phyloP scores from a whole-genome alignment of 1,140 invertebrate genomes.

The Hestina assimilis region DNA sequence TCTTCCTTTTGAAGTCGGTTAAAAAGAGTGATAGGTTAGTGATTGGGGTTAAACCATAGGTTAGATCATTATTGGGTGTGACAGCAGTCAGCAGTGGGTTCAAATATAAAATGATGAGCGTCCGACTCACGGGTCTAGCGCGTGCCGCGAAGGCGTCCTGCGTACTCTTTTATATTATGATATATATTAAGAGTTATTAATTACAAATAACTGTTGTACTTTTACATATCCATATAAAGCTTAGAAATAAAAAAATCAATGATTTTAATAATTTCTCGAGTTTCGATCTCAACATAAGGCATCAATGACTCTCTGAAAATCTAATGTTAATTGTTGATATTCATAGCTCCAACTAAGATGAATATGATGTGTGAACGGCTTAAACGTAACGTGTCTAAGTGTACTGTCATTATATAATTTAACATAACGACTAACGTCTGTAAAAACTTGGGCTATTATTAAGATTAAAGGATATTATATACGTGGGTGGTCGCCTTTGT shows the following conservation, averaged over 20 bases:
- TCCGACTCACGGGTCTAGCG: conserved; percentile 31
- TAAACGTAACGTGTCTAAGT: too few species aligned
- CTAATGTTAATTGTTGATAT: too few species aligned
- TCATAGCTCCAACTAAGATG: too few species aligned
- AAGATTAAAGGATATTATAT: conserved; percentile 10
- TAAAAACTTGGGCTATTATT: conserved; percentile 1
- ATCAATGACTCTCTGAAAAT: too few species aligned
- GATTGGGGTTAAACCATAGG: conserved; percentile 70
- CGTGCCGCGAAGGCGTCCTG: conserved; percentile 41
- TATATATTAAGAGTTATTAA: too few species aligned
- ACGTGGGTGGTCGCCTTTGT: conserved; percentile 10
- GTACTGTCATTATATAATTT: too few species aligned
- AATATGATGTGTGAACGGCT: too few species aligned
- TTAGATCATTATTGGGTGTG: conserved; percentile 63
- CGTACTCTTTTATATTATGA: conserved; percentile 19
- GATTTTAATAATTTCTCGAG: too few species aligned
- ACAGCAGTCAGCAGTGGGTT: conserved; percentile 40
- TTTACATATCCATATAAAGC: too few species aligned
- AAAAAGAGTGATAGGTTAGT: conserved; percentile 43
- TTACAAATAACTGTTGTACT: too few species aligned
- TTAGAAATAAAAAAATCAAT: too few species aligned
- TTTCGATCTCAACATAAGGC: too few species aligned
- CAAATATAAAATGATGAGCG: conserved; percentile 48
- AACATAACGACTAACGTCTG: not conserved
- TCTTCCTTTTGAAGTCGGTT: conserved; percentile 5